Evolutionary conservation across 2,113 vertebrate genomes (phyloP).

Genomic region (Athene noctua): DNA sequence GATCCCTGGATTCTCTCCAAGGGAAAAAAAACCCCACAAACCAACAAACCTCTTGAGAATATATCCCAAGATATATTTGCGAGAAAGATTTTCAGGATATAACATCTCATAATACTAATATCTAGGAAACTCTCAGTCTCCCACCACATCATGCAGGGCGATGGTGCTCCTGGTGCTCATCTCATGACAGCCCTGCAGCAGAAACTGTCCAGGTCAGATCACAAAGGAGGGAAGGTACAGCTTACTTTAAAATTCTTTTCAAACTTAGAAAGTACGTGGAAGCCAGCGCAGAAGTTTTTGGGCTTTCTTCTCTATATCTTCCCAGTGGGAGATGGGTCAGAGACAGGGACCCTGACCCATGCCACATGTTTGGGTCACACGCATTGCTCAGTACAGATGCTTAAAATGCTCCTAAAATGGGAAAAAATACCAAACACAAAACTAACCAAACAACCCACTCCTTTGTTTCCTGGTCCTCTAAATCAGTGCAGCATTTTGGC

Average conservation of each 20-base stretch:
- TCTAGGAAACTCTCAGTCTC: not conserved
- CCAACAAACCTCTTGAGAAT: not conserved
- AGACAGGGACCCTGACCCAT: not conserved
- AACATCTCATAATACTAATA: not conserved
- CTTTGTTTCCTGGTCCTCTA: not conserved
- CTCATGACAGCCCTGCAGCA: not conserved
- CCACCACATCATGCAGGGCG: rapidly evolving
- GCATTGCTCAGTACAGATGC: rapidly evolving
- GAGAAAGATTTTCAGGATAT: not conserved
- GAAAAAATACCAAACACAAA: not conserved
- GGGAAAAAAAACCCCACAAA: not conserved
- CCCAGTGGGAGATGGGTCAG: not conserved
- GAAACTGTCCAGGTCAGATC: rapidly evolving
- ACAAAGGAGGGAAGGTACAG: rapidly evolving
- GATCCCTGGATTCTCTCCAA: not conserved
- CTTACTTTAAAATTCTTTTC: not conserved
- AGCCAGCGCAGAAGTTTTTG: not conserved
- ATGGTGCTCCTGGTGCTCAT: not conserved
- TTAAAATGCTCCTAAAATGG: not conserved
- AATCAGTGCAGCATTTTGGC: not conserved
- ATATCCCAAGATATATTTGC: not conserved
- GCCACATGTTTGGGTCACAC: not conserved
- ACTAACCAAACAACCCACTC: rapidly evolving
- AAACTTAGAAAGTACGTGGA: not conserved
- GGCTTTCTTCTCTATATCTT: not conserved